phyloP scores from a whole-genome alignment of 2,797 vertebrate species.

The Tolypeutes matacus region DNA sequence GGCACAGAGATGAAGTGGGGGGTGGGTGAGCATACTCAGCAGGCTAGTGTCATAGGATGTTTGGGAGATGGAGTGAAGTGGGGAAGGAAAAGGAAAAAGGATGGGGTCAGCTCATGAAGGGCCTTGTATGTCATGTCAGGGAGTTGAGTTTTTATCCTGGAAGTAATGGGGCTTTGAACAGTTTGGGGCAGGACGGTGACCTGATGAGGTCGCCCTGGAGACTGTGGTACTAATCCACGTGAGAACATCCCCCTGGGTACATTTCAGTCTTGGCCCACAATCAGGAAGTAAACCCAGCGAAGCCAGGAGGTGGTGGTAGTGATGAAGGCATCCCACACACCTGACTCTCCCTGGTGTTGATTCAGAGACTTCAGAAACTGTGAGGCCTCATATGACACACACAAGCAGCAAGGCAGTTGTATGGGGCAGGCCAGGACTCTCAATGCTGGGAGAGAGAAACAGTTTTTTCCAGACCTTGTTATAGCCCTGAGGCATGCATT shows the following conservation, averaged over 20 bases:
- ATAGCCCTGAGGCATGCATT: too few relatives aligned
- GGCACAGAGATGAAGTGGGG: neutral
- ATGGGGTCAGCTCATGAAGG: neutral
- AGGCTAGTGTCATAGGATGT: neutral
- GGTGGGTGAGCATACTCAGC: neutral
- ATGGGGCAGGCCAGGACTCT: neutral
- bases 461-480: neutral
- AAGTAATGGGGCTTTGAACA: neutral
- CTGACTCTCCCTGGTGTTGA: neutral
- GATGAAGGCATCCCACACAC: too few relatives aligned
- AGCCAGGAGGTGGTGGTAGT: neutral
- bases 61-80: neutral
- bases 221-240: neutral
- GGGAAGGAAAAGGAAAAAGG: too few relatives aligned
- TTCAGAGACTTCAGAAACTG: neutral
- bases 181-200: neutral
- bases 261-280: neutral
- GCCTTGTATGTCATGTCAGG: neutral
- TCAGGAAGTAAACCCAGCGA: neutral
- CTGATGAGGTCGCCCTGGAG: neutral
- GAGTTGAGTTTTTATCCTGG: neutral
- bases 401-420: neutral
- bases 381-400: neutral
- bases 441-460: neutral
- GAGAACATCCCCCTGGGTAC: neutral